A percentile compares a stretch with the other conserved stretches of the same genome.
These are phyloP conservation scores for Abrostola triplasia DNA, from an alignment of 2,888 invertebrate species.

Conservation along the genomic window DNA sequence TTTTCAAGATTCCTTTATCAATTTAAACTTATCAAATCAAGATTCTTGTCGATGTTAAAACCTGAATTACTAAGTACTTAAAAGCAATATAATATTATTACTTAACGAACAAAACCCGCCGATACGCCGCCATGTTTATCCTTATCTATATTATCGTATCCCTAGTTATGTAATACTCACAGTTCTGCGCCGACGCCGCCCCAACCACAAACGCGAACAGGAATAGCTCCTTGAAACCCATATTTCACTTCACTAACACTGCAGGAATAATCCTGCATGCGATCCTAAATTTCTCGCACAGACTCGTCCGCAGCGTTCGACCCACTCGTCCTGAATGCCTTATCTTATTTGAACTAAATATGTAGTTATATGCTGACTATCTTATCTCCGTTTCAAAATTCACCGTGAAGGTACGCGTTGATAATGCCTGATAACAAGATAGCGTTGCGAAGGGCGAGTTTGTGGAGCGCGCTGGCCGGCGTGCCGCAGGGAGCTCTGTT, in stretches of 20 bases:
- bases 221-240: constrained; percentile 65
- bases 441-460: constrained; percentile 52
- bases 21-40: too few relatives aligned
- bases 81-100: too few relatives aligned
- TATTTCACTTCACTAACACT: constrained; percentile 57
- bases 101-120: neutral
- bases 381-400: constrained; percentile 84
- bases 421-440: constrained; percentile 59
- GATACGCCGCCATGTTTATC: constrained; percentile 45
- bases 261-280: constrained; percentile 50
- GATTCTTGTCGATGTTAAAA: too few relatives aligned
- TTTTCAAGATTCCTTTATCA: too few relatives aligned
- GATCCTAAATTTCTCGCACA: constrained; percentile 43
- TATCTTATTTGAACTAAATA: constrained; percentile 66
- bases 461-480: constrained; percentile 44
- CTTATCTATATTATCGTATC: constrained; percentile 39
- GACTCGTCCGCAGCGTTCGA: constrained; percentile 64
- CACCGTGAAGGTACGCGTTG: constrained; percentile 75
- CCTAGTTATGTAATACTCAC: constrained; percentile 63
- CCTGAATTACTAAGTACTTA: too few relatives aligned
- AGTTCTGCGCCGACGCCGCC: constrained; percentile 64
- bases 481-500: constrained; percentile 57
- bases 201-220: constrained; percentile 62
- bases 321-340: constrained; percentile 56
- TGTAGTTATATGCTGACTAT: constrained; percentile 63